A percentile compares a stretch with the other conserved stretches of the same genome.
Conservation (phyloP, 1,140 invertebrate species). For the Danaus melanippus region DNA sequence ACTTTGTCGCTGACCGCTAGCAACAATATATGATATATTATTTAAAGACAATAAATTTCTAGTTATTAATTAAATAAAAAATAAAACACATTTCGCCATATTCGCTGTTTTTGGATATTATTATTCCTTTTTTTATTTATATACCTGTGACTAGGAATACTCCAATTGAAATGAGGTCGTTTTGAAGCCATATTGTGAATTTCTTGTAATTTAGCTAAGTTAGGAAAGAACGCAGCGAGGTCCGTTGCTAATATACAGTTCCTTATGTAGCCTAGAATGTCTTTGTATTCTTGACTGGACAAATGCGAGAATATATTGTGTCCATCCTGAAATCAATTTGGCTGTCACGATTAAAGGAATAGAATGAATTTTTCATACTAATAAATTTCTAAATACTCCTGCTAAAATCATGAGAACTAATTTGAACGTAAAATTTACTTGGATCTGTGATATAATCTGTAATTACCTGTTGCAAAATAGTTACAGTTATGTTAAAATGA, state of each 20-base stretch:
- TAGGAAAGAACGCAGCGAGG: constrained; percentile 85
- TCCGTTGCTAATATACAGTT: constrained; percentile 90
- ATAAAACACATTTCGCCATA: too few relatives aligned
- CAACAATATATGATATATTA: too few relatives aligned
- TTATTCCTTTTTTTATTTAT: too few relatives aligned
- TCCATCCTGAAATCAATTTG: constrained; percentile 75
- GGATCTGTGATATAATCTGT: too few relatives aligned
- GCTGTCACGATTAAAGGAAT: background rate
- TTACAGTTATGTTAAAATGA: constrained; percentile 90
- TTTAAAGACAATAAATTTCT: too few relatives aligned
- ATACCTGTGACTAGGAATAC: constrained; percentile 73
- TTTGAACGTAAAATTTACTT: too few relatives aligned
- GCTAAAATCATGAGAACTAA: too few relatives aligned
- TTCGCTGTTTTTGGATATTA: too few relatives aligned
- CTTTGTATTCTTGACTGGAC: constrained; percentile 82
- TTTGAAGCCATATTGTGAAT: constrained; percentile 62
- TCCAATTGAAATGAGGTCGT: constrained; percentile 74
- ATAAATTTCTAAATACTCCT: too few relatives aligned
- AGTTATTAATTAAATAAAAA: too few relatives aligned
- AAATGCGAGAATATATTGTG: constrained; percentile 86
- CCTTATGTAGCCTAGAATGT: constrained; percentile 81
- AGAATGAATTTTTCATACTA: too few relatives aligned
- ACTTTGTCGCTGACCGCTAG: too few relatives aligned
- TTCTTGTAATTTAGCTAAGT: constrained; percentile 76
- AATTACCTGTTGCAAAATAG: constrained; percentile 84